These are phyloP conservation scores for Eulithis testata DNA, from an alignment of 2,888 invertebrate genomes.

Conservation along the genomic window DNA sequence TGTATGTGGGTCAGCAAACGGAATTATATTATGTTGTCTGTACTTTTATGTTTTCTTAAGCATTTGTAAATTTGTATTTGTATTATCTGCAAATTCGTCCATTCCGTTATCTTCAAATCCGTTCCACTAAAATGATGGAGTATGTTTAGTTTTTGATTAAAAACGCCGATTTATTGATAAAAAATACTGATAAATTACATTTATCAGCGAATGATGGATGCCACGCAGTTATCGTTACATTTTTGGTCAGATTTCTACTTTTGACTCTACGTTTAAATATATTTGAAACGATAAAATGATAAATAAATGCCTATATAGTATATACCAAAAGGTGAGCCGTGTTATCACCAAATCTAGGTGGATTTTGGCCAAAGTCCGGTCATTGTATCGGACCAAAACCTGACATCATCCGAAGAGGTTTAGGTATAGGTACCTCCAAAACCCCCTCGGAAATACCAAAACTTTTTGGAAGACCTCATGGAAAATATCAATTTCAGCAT, in stretches of 20 bases:
- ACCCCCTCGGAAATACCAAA: no score
- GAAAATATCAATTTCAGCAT: no score
- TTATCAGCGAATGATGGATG: constrained; percentile 6
- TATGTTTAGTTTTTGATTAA: constrained; percentile 23
- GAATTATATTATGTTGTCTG: no score
- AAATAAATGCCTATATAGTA: background rate
- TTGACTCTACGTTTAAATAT: background rate
- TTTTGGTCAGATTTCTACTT: background rate
- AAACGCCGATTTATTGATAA: constrained; percentile 32
- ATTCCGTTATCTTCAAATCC: constrained; percentile 17
- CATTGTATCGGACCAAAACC: no score
- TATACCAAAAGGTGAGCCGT: background rate
- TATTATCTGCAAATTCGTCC: background rate
- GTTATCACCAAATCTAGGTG: no score
- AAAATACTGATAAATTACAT: constrained; percentile 1
- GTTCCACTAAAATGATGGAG: constrained; percentile 24
- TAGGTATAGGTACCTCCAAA: no score
- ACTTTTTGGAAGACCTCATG: no score
- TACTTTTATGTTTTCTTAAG: no score
- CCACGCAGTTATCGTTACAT: background rate
- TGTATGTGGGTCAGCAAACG: no score
- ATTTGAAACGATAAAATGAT: background rate
- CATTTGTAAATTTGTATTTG: no score
- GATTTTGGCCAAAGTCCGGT: no score
- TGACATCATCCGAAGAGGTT: no score